Evolutionary conservation across 2,113 vertebrate species (phyloP), one percentile per base, ranked within the genome.

Genomic region (Sisor rabdophorus): DNA sequence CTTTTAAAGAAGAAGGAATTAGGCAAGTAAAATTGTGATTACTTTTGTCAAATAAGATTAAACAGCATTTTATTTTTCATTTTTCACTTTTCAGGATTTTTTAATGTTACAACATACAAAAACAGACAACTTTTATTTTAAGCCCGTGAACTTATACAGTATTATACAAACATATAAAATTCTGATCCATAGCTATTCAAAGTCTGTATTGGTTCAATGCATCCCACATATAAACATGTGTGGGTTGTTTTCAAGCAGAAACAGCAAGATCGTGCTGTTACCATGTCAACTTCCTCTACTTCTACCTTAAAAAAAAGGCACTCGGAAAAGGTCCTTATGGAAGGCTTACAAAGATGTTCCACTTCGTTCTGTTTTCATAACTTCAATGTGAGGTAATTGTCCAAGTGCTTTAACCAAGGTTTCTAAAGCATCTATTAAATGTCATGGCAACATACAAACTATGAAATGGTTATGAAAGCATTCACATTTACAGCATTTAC

Each of bases 231-330:
- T 36, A 12, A 55, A 55, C 40, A 36, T 32, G 56, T 67, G 81
- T 83, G 82, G 73, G 64, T 65, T 73, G 72, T 74, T 68, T 55
- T 60, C 24, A 55, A 79, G 54, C 53, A 76, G 71, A 83, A 79
- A 74, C 32, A 55, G 47, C 77, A 19, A 65, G 24, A 76, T 71
- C 70, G 70, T 28, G 67, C 78, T 36, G 83, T 81, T 84, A 69
- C 82, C 79, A 85, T 84, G 78, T 86, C 79, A 84, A 81, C 84
- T 70, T 30, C 44, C 59, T 83, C 82, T 75, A 60, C 67, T 71
- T 65, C 59, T 74, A 76, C 68, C 59, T 28, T 22, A 11, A 0
- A 65, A 24, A 61, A 28, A 60, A 32, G 28, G 48, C 28, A 59
- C 71, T 22, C 58, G 22, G 24, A 58, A 26, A 58, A 48, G 32